A percentile compares a stretch with the other conserved stretches of the same genome.
These are phyloP conservation scores for Eueides isabella DNA, from an alignment of 1,140 invertebrate species.

Conservation along the genomic window DNA sequence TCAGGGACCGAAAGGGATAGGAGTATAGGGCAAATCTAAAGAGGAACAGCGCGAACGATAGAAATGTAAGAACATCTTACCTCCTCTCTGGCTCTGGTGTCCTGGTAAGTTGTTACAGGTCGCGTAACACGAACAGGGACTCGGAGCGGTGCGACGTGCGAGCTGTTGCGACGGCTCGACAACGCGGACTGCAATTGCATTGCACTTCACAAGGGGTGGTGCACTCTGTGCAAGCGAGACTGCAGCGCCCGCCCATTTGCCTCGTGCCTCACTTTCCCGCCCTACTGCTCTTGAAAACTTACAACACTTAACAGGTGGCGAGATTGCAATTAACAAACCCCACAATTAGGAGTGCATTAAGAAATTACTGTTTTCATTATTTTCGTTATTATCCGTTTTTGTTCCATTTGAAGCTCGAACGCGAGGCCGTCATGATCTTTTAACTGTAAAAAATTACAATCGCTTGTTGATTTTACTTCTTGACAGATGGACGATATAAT, in stretches of 20 bases:
- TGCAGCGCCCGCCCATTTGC: conserved; percentile 77
- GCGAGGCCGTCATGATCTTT: no score
- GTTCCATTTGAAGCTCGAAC: not conserved
- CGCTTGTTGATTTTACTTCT: not conserved
- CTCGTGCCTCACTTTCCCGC: conserved; percentile 79
- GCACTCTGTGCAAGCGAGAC: conserved; percentile 78
- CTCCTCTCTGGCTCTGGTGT: conserved; percentile 59
- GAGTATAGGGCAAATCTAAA: conserved; percentile 43
- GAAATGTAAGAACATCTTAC: conserved; percentile 72
- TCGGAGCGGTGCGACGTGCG: conserved; percentile 56
- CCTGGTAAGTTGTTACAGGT: conserved; percentile 78
- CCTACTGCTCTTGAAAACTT: conserved; percentile 72
- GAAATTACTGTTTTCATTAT: not conserved
- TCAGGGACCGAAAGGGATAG: conserved; percentile 57
- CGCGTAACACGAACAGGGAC: conserved; percentile 63
- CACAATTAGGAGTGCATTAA: conserved; percentile 25
- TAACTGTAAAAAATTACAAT: not conserved
- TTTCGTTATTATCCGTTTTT: not conserved
- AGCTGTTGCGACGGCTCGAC: conserved; percentile 62
- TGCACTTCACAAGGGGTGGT: conserved; percentile 70
- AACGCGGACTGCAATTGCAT: conserved; percentile 71
- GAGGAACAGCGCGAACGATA: conserved; percentile 59
- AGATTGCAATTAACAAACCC: conserved; percentile 30
- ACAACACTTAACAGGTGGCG: conserved; percentile 60
- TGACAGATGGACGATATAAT: conserved; percentile 17